Evolutionary conservation across 2,797 vertebrate species (phyloP), one percentile per base, ranked within the genome.

Genomic region (Hybognathus amarus): DNA sequence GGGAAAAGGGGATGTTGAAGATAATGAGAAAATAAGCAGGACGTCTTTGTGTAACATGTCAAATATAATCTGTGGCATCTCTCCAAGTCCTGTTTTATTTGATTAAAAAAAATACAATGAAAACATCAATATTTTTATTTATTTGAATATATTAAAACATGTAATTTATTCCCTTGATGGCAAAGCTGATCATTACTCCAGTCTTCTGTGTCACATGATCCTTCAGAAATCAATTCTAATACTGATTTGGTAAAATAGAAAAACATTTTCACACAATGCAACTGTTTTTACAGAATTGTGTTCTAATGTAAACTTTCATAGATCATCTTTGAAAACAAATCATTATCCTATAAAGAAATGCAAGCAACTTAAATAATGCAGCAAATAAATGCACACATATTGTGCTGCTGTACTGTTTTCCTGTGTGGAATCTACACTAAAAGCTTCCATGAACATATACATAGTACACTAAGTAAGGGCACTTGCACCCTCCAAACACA

Each of bases 371-470:
- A 33, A 33, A 33, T 15, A 77, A 64, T 27, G 56, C 45, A 27
- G 13, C 11, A 73, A 73, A 73, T 73, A 66, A 54, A 24, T 45
- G 18, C 27, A 6, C 24, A 47, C 1, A 45, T 27, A 74, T 38
- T 59, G 15, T 42, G 40, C 36, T 17, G n/a, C 17, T 20, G 27
- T 40, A 24, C 30, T 33, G 15, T 50, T 52, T 42, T 30, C 27
- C 38, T 67, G 30, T 52, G 18, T 18, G 52, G 9, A n/a, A 13
- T 47, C 38, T 3, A 74, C 17, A 45, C 38, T 85, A 59, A 85
- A 79, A 83, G 56, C 85, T 61, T 68, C 22, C 40, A 79, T 68
- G 27, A 67, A 73, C 27, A 52, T 18, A 78, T 15, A 61, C 13
- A 54, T 63, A 24, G 56, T 40, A 36, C 20, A 0, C n/a, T 68